Percentiles rank a stretch among this genome's conserved stretches.
Evolutionary conservation across 1,140 invertebrate genomes (phyloP).

Genomic region (Drosophila punjabiensis): DNA sequence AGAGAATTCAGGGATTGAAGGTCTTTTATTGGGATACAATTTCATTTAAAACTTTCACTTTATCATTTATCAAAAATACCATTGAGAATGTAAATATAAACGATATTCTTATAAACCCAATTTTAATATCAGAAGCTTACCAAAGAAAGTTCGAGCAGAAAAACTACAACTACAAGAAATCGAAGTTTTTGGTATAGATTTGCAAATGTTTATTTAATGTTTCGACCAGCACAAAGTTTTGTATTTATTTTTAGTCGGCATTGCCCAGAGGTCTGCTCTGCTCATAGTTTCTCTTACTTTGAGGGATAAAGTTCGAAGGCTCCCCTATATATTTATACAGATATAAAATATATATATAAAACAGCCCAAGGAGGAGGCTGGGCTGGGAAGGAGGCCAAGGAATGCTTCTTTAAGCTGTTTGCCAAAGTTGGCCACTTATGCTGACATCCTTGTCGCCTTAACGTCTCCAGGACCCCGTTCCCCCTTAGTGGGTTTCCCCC

Average conservation of each 20-base stretch:
- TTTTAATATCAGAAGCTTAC: no score
- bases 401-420: constrained; percentile 53
- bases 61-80: no score
- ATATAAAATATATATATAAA: background rate
- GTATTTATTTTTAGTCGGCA: background rate
- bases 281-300: constrained; percentile 8
- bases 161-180: background rate
- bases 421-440: constrained; percentile 43
- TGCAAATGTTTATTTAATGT: constrained; percentile 37
- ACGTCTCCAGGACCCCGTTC: background rate
- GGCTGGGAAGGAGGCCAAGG: background rate
- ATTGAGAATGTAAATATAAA: no score
- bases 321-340: background rate
- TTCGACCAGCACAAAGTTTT: constrained; percentile 26
- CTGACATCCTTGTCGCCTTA: constrained; percentile 34
- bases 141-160: background rate
- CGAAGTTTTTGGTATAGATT: constrained; percentile 11
- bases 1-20: no score
- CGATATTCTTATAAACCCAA: no score
- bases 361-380: background rate
- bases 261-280: background rate
- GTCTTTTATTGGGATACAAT: no score
- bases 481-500: background rate
- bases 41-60: no score
- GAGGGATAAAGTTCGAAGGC: constrained; percentile 3